Conservation (phyloP, 2,113 vertebrate genomes). For the Festucalex cinctus region DNA sequence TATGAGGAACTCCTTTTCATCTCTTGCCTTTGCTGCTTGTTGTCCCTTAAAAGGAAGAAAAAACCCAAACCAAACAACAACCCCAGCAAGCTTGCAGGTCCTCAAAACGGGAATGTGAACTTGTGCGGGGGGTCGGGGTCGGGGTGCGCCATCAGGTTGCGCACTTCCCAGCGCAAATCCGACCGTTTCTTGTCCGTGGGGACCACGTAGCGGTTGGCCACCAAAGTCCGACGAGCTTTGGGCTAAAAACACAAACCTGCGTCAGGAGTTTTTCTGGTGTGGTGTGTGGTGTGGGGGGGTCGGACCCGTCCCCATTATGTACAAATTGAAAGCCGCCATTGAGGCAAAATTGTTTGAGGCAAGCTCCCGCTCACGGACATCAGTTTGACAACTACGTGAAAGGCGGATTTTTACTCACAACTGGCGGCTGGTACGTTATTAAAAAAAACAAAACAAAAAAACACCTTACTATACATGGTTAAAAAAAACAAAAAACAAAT, state of each 20-base stretch:
- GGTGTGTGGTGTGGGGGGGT: too few relatives aligned
- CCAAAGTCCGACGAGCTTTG: constrained; percentile 56
- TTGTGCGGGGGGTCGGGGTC: constrained; percentile 69
- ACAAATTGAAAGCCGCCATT: too few relatives aligned
- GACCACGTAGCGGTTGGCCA: constrained; percentile 80
- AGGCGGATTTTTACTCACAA: constrained; percentile 50
- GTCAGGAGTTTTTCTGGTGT: background rate
- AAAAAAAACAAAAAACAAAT: too few relatives aligned
- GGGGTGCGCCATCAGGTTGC: constrained; percentile 79
- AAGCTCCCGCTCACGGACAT: too few relatives aligned
- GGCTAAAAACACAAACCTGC: constrained; percentile 44
- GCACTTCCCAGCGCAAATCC: constrained; percentile 80
- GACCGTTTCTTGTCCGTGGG: constrained; percentile 86
- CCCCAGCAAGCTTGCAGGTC: too few relatives aligned
- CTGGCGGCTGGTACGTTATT: constrained; percentile 67
- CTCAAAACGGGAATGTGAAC: constrained; percentile 26
- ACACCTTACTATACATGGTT: too few relatives aligned
- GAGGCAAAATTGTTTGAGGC: too few relatives aligned
- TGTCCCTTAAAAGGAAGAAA: background rate
- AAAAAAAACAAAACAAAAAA: too few relatives aligned
- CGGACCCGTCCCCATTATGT: too few relatives aligned
- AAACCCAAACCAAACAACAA: too few relatives aligned
- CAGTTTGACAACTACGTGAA: too few relatives aligned
- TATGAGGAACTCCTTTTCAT: too few relatives aligned
- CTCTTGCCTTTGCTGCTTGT: background rate